Conservation (phyloP, 2,797 vertebrate genomes). For the Sebastiscus tertius region DNA sequence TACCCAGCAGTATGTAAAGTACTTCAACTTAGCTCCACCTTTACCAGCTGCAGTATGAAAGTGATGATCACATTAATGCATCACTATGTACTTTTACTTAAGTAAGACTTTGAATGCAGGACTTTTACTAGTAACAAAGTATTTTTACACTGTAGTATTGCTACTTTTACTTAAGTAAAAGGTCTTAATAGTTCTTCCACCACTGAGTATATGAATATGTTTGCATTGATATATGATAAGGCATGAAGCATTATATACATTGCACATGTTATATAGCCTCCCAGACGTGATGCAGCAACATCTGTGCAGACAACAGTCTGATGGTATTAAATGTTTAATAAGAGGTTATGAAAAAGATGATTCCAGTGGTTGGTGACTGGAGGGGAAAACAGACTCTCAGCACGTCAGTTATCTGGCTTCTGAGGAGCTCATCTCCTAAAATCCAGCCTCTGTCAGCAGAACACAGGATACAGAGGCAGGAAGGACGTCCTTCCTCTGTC, state of each 20-base stretch:
- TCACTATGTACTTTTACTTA: no score
- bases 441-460: constrained; percentile 78
- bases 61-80: no score
- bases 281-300: not conserved
- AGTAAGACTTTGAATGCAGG: no score
- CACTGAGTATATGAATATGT: not conserved
- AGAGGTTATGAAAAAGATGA: constrained; percentile 1
- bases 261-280: not conserved
- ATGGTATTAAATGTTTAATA: not conserved
- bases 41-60: no score
- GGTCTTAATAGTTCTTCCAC: no score
- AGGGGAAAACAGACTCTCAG: constrained; percentile 41
- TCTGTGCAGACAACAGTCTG: not conserved
- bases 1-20: no score
- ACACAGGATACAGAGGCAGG: constrained; percentile 76
- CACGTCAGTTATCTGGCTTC: constrained; percentile 51
- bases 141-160: no score
- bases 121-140: no score
- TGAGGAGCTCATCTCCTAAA: constrained; percentile 53
- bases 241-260: not conserved
- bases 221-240: not conserved
- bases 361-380: constrained; percentile 18
- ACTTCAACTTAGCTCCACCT: no score
- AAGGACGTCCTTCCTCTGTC: constrained; percentile 79
- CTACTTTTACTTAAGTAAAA: not conserved